Conservation (phyloP, 1,140 invertebrate species). For the Anagrus nilaparvatae region DNA sequence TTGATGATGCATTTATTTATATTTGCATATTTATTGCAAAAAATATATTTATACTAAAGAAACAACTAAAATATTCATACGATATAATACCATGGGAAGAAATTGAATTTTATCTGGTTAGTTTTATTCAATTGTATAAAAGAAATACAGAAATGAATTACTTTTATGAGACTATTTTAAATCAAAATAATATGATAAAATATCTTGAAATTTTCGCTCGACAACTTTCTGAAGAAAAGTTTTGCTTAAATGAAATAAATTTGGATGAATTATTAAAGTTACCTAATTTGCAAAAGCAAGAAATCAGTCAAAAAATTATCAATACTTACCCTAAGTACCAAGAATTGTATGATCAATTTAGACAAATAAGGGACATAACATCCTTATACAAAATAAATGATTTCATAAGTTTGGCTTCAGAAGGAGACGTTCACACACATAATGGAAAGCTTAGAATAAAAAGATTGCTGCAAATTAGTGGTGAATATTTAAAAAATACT, state of each 20-base stretch:
- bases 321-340: neutral
- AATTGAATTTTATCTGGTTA: constrained; percentile 4
- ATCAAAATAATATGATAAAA: neutral
- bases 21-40: neutral
- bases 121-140: neutral
- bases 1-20: neutral
- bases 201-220: constrained; percentile 2
- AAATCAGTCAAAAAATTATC: neutral
- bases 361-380: neutral
- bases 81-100: constrained; percentile 4
- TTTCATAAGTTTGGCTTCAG: neutral
- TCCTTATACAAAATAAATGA: constrained; percentile 4
- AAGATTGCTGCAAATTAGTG: constrained; percentile 3
- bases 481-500: constrained; percentile 6
- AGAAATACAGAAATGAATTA: neutral
- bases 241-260: neutral
- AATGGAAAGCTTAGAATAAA: constrained; percentile 1
- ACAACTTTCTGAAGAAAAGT: neutral
- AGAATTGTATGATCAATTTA: constrained; percentile 4
- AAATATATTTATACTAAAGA: neutral
- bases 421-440: neutral
- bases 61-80: constrained; percentile 1
- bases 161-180: neutral
- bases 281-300: neutral
- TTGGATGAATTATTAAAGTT: neutral